Percentiles rank a stretch among this genome's conserved stretches.
Evolutionary conservation across 2,797 vertebrate genomes (phyloP).

Genomic region (Ciconia nigra): DNA sequence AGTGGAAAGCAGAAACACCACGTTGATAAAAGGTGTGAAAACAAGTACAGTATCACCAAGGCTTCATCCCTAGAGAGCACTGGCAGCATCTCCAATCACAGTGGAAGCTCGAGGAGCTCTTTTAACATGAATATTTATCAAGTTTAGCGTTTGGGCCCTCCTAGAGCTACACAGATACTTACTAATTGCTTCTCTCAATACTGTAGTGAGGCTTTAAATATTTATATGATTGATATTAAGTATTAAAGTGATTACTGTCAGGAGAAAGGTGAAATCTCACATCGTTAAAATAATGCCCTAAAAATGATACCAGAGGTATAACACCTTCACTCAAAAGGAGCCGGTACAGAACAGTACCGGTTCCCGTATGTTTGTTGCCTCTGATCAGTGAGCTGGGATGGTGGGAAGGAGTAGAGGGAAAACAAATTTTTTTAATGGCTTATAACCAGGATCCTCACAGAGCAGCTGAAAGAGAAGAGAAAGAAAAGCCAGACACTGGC

Average conservation of each 20-base stretch:
- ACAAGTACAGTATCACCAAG: no score
- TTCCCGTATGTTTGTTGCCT: neutral
- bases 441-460: neutral
- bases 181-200: neutral
- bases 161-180: neutral
- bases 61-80: neutral
- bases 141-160: neutral
- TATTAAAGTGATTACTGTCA: neutral
- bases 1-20: neutral
- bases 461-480: neutral
- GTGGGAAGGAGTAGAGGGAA: neutral
- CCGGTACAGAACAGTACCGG: accelerated
- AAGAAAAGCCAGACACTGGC: neutral
- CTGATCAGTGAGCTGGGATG: neutral
- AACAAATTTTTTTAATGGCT: neutral
- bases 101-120: neutral
- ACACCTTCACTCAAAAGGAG: neutral
- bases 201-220: neutral
- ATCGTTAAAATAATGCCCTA: neutral
- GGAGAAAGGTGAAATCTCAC: neutral
- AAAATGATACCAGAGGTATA: neutral
- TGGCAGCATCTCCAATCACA: accelerated
- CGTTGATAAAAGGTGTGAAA: neutral
- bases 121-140: neutral
- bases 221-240: neutral